Base-by-base conservation (phyloP, 2,113 vertebrate species). In the Paradoxurus hermaphroditus region DNA sequence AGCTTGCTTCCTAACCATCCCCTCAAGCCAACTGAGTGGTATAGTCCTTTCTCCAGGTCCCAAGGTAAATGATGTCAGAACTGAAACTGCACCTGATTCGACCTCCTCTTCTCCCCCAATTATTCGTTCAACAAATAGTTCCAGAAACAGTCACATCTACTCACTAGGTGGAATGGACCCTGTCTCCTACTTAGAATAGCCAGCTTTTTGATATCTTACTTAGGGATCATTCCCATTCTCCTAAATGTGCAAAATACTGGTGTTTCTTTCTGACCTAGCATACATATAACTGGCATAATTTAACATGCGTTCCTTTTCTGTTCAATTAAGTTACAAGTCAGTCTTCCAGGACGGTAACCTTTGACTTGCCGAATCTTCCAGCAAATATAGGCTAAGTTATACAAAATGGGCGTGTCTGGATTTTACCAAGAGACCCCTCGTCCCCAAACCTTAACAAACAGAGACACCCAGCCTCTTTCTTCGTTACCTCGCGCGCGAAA, bases 361-460 rank as follows among this genome's bases (percentile, higher is more conserved):
- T 95, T 65, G 89, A 78, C 67, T 96, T 67, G 77, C 83, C 1
- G 67, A 96, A 94, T 75, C 81, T 95, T 84, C 78, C 75, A 92
- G 95, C 86, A 89, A 72, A 97, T 89, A 70, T 70, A 75, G 92
- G 90, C 77, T 73, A 96, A 98, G 95, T 96, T 94, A 72, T 53
- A 95, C 25, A 44, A 88, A 94, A 92, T 95, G 97, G 96, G 96
- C 78, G 94, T 97, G 95, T 67, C 90, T 51, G 91, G 90, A 51
- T 95, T 82, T 94, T 88, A 68, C 86, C 93, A 46, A 67, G 46
- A 70, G 36, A 65, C 77, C 89, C 93, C 68, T 19, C 14, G 27
- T 94, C 79, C 49, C 62, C 77, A 46, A 59, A 86, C 91, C 70
- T 56, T 19, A 51, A 16, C 36, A 7, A 72, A 44, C 63, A 53